These are phyloP conservation scores for Zonotrichia leucophrys DNA, from an alignment of 2,113 vertebrate species.

Conservation along the genomic window DNA sequence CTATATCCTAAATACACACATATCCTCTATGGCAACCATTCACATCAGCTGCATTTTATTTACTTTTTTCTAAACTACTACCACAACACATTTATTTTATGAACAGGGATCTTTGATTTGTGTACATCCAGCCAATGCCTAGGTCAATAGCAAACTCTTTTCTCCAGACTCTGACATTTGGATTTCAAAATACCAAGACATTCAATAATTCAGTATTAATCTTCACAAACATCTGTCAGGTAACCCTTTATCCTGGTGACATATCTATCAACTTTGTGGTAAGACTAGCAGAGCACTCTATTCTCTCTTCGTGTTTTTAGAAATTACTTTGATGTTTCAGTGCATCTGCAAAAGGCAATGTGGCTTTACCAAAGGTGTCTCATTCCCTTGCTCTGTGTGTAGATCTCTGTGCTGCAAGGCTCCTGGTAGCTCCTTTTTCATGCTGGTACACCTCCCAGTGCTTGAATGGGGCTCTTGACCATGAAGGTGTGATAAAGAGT, in stretches of 20 bases:
- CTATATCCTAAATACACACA: neutral
- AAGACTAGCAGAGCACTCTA: neutral
- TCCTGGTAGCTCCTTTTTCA: neutral
- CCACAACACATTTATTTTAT: neutral
- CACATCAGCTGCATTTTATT: neutral
- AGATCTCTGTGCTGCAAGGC: neutral
- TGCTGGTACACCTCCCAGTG: neutral
- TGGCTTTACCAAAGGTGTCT: neutral
- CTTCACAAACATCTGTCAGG: neutral
- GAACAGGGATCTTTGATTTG: neutral
- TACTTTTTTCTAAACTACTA: neutral
- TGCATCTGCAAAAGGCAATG: neutral
- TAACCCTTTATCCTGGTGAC: conserved; percentile 8
- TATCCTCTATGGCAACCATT: neutral
- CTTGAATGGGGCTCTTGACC: neutral
- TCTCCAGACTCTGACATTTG: conserved; percentile 48
- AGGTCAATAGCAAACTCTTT: conserved; percentile 25
- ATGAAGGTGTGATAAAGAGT: neutral
- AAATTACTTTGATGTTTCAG: neutral
- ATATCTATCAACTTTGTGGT: neutral
- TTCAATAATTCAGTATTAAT: conserved; percentile 25
- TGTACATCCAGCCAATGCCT: neutral
- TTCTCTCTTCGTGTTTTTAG: neutral
- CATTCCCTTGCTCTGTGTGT: rapidly evolving
- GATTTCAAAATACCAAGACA: conserved; percentile 56